A percentile compares a stretch with the other conserved stretches of the same genome.
Conservation (phyloP, 1,140 invertebrate species). For the Schmidtea mediterranea region DNA sequence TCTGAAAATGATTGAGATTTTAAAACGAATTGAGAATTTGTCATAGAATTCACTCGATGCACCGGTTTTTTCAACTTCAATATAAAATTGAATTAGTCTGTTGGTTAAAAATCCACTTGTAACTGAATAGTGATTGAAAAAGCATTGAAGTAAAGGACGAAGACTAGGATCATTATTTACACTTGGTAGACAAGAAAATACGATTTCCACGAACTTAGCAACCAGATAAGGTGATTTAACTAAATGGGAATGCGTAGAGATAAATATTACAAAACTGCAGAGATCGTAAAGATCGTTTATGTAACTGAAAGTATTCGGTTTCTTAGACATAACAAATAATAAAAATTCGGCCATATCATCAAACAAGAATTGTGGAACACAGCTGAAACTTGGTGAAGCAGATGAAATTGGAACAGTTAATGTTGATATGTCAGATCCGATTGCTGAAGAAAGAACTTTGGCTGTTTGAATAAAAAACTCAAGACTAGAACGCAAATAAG, state of each 20-base stretch:
- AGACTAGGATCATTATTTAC: slow-evolving; percentile 19
- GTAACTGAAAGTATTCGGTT: slow-evolving; percentile 14
- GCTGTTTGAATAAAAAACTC: background rate
- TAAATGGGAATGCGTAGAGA: slow-evolving; percentile 59
- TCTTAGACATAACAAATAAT: slow-evolving; percentile 66
- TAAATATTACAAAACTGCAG: slow-evolving; percentile 53
- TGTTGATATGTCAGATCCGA: slow-evolving; percentile 2
- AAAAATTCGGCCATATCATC: slow-evolving; percentile 83
- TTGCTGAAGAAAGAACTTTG: slow-evolving; percentile 3
- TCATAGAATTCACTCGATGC: slow-evolving; percentile 92
- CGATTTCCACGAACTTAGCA: slow-evolving; percentile 61
- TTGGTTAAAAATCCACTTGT: background rate
- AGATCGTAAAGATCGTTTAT: slow-evolving; percentile 20
- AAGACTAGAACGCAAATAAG: background rate
- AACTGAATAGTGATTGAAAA: background rate
- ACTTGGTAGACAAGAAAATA: slow-evolving; percentile 63
- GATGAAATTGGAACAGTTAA: slow-evolving; percentile 16
- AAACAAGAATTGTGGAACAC: slow-evolving; percentile 69
- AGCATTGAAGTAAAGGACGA: background rate
- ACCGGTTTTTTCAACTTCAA: slow-evolving; percentile 78
- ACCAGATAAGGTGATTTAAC: slow-evolving; percentile 81
- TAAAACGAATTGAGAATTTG: slow-evolving; percentile 88
- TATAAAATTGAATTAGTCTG: slow-evolving; percentile 8
- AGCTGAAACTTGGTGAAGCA: slow-evolving; percentile 8
- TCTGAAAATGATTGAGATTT: slow-evolving; percentile 81